These are phyloP conservation scores for Vireo griseus DNA, from an alignment of 2,797 vertebrate genomes.

Conservation along the genomic window DNA sequence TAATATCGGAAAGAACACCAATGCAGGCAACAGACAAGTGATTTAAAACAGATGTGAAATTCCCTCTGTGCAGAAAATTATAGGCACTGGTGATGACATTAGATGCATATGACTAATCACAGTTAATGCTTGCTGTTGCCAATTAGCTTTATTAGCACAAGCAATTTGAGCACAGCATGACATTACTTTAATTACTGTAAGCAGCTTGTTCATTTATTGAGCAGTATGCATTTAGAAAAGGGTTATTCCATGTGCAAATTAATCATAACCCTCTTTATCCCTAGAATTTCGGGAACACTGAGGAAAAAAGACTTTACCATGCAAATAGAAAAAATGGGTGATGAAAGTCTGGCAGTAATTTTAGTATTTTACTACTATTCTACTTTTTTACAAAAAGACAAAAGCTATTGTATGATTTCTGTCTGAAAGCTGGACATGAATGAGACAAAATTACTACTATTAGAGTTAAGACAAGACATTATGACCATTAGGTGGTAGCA, in stretches of 20 bases:
- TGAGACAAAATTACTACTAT: constrained; percentile 61
- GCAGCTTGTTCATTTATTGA: constrained; percentile 63
- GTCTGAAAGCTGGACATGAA: constrained; percentile 44
- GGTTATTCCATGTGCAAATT: constrained; percentile 56
- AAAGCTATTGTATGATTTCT: constrained; percentile 47
- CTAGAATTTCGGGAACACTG: constrained; percentile 13
- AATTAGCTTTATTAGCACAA: constrained; percentile 75
- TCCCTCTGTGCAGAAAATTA: constrained; percentile 52
- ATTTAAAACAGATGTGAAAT: constrained; percentile 63
- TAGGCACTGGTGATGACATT: constrained; percentile 66
- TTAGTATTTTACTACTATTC: constrained; percentile 48
- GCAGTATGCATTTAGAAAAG: constrained; percentile 45
- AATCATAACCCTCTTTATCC: constrained; percentile 47
- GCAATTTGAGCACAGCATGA: constrained; percentile 65
- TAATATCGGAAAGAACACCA: not conserved
- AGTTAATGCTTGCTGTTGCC: constrained; percentile 67
- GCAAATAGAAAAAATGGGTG: not conserved
- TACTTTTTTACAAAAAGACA: constrained; percentile 50
- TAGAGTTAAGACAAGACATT: constrained; percentile 39
- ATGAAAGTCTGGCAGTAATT: constrained; percentile 45
- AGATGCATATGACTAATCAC: constrained; percentile 71
- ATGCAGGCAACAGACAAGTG: constrained; percentile 37
- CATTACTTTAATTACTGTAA: constrained; percentile 69
- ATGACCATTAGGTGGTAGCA: constrained; percentile 52
- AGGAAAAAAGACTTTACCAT: not conserved